Evolutionary conservation across 2,888 invertebrate species (phyloP).

Genomic region (Acronicta aceris): DNA sequence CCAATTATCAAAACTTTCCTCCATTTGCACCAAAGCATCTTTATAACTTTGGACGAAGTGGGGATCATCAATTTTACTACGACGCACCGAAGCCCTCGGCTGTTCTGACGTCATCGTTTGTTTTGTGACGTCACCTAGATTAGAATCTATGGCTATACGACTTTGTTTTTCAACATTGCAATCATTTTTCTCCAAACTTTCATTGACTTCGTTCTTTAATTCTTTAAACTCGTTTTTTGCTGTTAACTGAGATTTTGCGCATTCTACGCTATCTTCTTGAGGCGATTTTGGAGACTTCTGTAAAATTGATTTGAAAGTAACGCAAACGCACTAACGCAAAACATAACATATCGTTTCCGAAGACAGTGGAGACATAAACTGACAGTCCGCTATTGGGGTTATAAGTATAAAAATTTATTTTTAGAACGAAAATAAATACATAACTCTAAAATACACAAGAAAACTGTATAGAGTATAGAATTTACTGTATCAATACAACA

Average conservation of each 20-base stretch:
- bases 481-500: background rate
- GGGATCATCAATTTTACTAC: constrained; percentile 1
- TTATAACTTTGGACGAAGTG: constrained; percentile 1
- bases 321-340: too few species aligned
- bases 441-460: too few species aligned
- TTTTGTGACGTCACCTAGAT: background rate
- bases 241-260: background rate
- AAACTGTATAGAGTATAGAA: too few species aligned
- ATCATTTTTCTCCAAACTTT: constrained; percentile 1
- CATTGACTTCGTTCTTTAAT: background rate
- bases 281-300: constrained; percentile 1
- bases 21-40: background rate
- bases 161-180: background rate
- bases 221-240: constrained; percentile 1
- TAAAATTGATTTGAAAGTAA: background rate
- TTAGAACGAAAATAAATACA: background rate
- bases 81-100: background rate
- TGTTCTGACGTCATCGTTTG: background rate
- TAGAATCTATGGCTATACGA: background rate
- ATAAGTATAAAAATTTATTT: background rate
- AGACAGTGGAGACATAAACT: background rate
- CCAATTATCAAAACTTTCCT: background rate
- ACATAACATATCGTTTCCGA: background rate
- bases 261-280: background rate
- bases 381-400: background rate